These are phyloP conservation scores for Drosophila cyrtoloma DNA, from an alignment of 2,888 invertebrate species.

Conservation along the genomic window DNA sequence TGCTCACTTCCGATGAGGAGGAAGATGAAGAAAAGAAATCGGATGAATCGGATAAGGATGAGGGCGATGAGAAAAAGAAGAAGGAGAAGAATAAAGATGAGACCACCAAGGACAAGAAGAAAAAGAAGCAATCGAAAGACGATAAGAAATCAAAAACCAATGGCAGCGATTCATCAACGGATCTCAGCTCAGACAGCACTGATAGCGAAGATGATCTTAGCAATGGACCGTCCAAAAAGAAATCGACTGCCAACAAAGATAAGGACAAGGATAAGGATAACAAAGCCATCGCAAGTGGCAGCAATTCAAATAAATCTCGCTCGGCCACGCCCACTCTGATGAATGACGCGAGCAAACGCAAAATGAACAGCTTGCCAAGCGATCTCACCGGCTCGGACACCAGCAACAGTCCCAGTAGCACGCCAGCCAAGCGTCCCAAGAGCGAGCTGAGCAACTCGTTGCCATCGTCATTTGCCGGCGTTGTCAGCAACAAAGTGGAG, in stretches of 20 bases:
- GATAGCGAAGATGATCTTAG: slow-evolving; percentile 89
- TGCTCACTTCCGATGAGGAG: slow-evolving; percentile 95
- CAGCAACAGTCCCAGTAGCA: slow-evolving; percentile 84
- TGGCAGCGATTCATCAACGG: slow-evolving; percentile 88
- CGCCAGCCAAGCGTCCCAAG: slow-evolving; percentile 84
- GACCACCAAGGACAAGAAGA: slow-evolving; percentile 87
- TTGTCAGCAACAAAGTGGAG: slow-evolving; percentile 84
- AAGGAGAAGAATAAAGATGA: slow-evolving; percentile 87
- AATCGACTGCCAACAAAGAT: slow-evolving; percentile 79
- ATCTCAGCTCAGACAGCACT: slow-evolving; percentile 89
- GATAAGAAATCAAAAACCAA: slow-evolving; percentile 86
- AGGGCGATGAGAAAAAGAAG: slow-evolving; percentile 89
- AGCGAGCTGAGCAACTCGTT: slow-evolving; percentile 79
- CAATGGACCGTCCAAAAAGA: slow-evolving; percentile 85
- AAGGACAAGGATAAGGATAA: slow-evolving; percentile 67
- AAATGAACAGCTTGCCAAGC: slow-evolving; percentile 83
- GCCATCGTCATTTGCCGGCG: slow-evolving; percentile 84
- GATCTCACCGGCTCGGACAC: slow-evolving; percentile 85
- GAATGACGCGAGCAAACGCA: slow-evolving; percentile 81
- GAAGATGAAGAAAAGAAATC: slow-evolving; percentile 93
- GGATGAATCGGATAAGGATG: slow-evolving; percentile 91
- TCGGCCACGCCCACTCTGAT: slow-evolving; percentile 85
- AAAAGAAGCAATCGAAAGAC: slow-evolving; percentile 88
- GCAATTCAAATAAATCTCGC: slow-evolving; percentile 81
- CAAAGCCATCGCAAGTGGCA: slow-evolving; percentile 78